Evolutionary conservation across 2,888 invertebrate species (phyloP).

Genomic region (Luperina testacea): DNA sequence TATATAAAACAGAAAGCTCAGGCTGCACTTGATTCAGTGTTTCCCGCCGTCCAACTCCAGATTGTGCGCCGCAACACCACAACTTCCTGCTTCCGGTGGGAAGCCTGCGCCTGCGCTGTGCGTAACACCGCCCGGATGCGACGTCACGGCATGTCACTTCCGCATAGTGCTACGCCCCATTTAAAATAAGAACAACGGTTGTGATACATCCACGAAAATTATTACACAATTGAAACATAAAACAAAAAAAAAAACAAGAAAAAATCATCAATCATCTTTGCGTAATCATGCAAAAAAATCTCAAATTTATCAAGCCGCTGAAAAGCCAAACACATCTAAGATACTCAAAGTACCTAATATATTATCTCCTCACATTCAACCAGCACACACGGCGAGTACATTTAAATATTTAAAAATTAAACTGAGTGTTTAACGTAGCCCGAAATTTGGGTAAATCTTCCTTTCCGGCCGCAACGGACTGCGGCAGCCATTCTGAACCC

Average conservation of each 20-base stretch:
- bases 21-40: conserved; percentile 88
- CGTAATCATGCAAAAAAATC: background rate
- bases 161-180: conserved; percentile 69
- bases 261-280: background rate
- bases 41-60: conserved; percentile 88
- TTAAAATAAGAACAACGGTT: conserved; percentile 63
- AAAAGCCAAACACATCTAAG: conserved; percentile 37
- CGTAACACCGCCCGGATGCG: conserved; percentile 72
- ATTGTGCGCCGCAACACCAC: conserved; percentile 89
- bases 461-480: conserved; percentile 82
- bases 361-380: conserved; percentile 39
- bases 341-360: conserved; percentile 27
- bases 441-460: conserved; percentile 81
- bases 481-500: conserved; percentile 64
- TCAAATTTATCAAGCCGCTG: background rate
- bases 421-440: conserved; percentile 76
- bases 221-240: background rate
- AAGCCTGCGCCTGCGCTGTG: conserved; percentile 84
- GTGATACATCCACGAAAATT: conserved; percentile 50
- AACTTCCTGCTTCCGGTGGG: conserved; percentile 88
- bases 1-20: conserved; percentile 85
- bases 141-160: conserved; percentile 81
- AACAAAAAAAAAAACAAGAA: background rate
- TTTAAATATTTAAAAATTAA: conserved; percentile 77
- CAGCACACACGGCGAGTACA: conserved; percentile 57